phyloP scores from a whole-genome alignment of 1,140 invertebrate genomes.

The Drosophila lacteicornis region DNA sequence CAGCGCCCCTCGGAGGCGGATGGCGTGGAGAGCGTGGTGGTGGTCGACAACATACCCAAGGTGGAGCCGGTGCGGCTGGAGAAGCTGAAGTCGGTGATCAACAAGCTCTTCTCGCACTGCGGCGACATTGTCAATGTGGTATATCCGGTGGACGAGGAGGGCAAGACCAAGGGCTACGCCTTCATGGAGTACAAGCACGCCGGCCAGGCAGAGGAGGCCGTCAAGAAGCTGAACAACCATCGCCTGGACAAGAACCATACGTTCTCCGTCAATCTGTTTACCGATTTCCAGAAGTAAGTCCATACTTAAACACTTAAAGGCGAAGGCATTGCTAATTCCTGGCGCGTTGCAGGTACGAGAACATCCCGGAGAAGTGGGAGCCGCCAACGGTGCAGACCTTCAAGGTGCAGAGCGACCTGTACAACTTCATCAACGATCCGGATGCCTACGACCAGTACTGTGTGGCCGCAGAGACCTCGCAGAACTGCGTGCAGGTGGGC shows the following conservation, averaged over 20 bases:
- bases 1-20: constrained; percentile 96
- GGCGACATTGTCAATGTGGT: constrained; percentile 95
- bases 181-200: constrained; percentile 96
- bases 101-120: constrained; percentile 96
- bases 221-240: constrained; percentile 95
- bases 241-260: constrained; percentile 98
- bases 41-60: constrained; percentile 98
- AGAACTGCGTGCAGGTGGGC: constrained; percentile 89
- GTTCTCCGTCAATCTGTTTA: constrained; percentile 97
- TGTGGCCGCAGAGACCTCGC: constrained; percentile 92
- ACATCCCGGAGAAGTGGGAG: constrained; percentile 97
- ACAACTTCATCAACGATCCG: constrained; percentile 95
- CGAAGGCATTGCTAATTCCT: neutral
- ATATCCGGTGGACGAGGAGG: constrained; percentile 94
- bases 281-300: constrained; percentile 96
- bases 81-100: constrained; percentile 96
- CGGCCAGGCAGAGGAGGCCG: constrained; percentile 93
- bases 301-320: too few relatives aligned
- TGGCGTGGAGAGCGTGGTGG: constrained; percentile 97
- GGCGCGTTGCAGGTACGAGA: constrained; percentile 89
- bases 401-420: constrained; percentile 94
- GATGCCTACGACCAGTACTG: constrained; percentile 98
- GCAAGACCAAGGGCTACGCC: constrained; percentile 96
- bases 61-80: constrained; percentile 96
- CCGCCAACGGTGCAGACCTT: constrained; percentile 94